phyloP scores from a whole-genome alignment of 2,797 vertebrate species.

The Helarctos malayanus region DNA sequence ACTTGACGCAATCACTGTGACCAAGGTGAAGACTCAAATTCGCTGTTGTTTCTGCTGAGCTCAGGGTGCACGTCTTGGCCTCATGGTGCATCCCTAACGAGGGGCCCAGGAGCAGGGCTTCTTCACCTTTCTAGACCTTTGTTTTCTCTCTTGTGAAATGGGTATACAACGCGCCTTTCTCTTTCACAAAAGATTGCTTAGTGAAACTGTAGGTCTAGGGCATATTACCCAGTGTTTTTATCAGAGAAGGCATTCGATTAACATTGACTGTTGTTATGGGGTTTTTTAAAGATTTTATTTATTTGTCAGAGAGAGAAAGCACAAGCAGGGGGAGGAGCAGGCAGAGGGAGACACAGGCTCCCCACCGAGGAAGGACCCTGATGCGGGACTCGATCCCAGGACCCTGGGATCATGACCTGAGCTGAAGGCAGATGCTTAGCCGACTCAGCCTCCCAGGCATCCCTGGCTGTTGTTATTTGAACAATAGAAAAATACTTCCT shows the following conservation, averaged over 20 bases:
- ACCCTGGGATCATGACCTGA: too few species aligned
- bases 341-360: too few species aligned
- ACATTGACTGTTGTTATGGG: not conserved
- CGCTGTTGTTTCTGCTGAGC: not conserved
- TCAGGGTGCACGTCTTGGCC: not conserved
- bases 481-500: not conserved
- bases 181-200: not conserved
- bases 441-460: too few species aligned
- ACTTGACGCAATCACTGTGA: not conserved
- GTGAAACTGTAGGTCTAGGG: not conserved
- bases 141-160: not conserved
- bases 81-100: not conserved
- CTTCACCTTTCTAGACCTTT: not conserved
- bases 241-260: not conserved
- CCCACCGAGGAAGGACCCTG: too few species aligned
- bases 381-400: too few species aligned
- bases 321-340: too few species aligned
- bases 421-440: too few species aligned
- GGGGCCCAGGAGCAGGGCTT: not conserved
- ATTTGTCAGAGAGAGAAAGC: too few species aligned
- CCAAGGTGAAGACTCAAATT: conserved; percentile 10
- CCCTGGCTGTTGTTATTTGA: not conserved
- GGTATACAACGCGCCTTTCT: not conserved
- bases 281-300: too few species aligned
- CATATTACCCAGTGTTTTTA: not conserved